These are phyloP conservation scores for Nomada fabriciana DNA, from an alignment of 2,888 invertebrate genomes.

Conservation along the genomic window DNA sequence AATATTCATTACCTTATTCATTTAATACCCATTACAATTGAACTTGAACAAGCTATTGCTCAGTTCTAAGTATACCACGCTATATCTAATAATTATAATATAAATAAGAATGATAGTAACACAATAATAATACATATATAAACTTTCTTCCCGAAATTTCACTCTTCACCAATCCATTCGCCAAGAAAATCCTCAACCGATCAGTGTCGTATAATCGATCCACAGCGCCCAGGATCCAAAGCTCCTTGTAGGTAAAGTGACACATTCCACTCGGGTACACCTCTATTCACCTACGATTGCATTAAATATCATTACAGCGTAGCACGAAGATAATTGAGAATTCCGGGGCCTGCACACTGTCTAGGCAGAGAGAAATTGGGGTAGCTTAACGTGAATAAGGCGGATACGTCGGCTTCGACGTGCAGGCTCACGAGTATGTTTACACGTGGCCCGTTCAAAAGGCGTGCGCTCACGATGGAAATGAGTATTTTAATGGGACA, in stretches of 20 bases:
- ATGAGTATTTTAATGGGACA: conserved; percentile 64
- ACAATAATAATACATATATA: background rate
- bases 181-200: background rate
- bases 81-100: background rate
- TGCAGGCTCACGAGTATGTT: conserved; percentile 29
- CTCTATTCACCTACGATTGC: conserved; percentile 9
- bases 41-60: background rate
- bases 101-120: background rate
- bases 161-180: background rate
- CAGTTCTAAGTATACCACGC: background rate
- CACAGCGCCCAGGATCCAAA: too few species aligned
- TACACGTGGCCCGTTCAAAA: conserved; percentile 40
- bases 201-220: background rate
- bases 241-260: too few species aligned
- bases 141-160: background rate
- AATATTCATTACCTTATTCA: too few species aligned
- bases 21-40: too few species aligned
- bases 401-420: background rate
- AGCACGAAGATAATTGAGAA: conserved; percentile 25
- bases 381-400: conserved; percentile 3
- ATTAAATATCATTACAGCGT: conserved; percentile 10
- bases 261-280: too few species aligned
- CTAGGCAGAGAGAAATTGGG: conserved; percentile 12
- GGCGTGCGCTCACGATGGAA: conserved; percentile 35
- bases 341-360: background rate